Conservation (phyloP, 2,113 vertebrate genomes). For the Aptenodytes forsteri region DNA sequence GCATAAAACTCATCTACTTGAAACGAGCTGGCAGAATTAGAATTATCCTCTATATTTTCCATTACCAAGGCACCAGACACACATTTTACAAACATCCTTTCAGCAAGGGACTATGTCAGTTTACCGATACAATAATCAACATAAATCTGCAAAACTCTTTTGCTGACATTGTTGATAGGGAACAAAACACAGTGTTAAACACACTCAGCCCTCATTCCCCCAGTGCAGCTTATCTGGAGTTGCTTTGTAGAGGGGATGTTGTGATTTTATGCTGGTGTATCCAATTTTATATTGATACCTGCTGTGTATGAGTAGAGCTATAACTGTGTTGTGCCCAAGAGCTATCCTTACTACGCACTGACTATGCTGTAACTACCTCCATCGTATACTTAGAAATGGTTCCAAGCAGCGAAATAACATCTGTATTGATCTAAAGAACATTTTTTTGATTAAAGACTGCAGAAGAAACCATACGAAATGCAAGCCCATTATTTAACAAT, state of each 20-base stretch:
- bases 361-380: background rate
- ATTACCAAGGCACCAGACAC: background rate
- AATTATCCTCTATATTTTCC: background rate
- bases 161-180: conserved; percentile 16
- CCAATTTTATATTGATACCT: background rate
- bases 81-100: conserved; percentile 18
- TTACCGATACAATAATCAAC: conserved; percentile 41
- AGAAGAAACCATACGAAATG: conserved; percentile 59
- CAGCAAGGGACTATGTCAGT: background rate
- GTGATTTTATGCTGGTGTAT: conserved; percentile 15
- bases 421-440: conserved; percentile 74
- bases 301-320: background rate
- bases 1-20: background rate
- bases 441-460: conserved; percentile 73
- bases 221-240: background rate
- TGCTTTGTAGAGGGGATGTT: background rate
- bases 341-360: background rate
- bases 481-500: conserved; percentile 63
- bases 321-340: background rate
- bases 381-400: conserved; percentile 34
- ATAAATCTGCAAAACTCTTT: conserved; percentile 35
- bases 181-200: background rate
- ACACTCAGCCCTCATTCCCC: background rate
- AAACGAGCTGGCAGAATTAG: conserved; percentile 10
- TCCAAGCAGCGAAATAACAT: conserved; percentile 68